Percentiles rank a stretch among this genome's conserved stretches.
Conservation (phyloP, 1,140 invertebrate species). For the Macrosteles quadrilineatus region DNA sequence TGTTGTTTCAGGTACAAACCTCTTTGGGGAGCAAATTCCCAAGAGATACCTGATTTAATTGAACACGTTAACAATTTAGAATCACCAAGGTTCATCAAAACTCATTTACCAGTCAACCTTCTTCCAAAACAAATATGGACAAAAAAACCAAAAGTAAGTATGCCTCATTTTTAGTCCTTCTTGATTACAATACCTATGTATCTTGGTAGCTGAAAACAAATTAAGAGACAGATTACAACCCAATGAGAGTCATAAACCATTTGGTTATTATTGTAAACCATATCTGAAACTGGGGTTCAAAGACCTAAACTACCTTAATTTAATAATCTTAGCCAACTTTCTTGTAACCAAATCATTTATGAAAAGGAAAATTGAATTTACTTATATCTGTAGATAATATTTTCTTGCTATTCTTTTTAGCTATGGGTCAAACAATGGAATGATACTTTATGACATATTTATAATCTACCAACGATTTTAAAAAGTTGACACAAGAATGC, state of each 20-base stretch:
- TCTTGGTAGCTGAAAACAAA: background rate
- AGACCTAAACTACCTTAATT: too few species aligned
- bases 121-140: conserved; percentile 61
- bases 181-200: background rate
- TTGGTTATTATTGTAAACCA: background rate
- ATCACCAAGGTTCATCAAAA: conserved; percentile 64
- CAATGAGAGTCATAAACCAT: background rate
- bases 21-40: conserved; percentile 2
- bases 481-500: too few species aligned
- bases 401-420: too few species aligned
- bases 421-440: too few species aligned
- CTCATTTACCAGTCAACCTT: conserved; percentile 66
- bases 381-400: too few species aligned
- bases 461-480: too few species aligned
- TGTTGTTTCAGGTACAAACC: conserved; percentile 5
- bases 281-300: too few species aligned
- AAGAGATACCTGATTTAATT: conserved; percentile 21
- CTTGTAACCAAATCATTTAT: too few species aligned
- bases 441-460: too few species aligned
- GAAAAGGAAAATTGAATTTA: too few species aligned
- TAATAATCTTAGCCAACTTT: too few species aligned
- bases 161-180: background rate
- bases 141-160: conserved; percentile 52
- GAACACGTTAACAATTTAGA: conserved; percentile 47
- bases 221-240: background rate